Evolutionary conservation across 2,113 vertebrate species (phyloP), one percentile per base, ranked within the genome.

Genomic region (Sebastes schlegelii): DNA sequence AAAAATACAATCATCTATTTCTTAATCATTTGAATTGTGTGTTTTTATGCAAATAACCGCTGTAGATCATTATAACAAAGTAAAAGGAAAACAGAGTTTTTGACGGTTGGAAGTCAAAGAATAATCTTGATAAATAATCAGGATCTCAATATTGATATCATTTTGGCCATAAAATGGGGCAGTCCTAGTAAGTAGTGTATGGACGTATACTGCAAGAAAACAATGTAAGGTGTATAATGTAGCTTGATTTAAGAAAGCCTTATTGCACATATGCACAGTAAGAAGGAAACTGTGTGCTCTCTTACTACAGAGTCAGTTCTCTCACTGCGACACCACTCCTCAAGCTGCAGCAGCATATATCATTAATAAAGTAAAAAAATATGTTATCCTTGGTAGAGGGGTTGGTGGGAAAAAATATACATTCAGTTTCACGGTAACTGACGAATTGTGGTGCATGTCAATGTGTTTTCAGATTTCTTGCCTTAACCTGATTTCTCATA

Each of bases 401-500:
- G 7, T 42, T 51, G 40, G 16, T 1, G 4, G 48, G 4, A 19
- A 55, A 69, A 62, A 42, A 51, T 66, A 2, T 34, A 40, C 1
- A 17, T 60, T 67, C 4, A 8, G 14, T 11, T 79, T 70, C 51
- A 34, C 16, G 43, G 49, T 74, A 77, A 46, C 26, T 0, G 2
- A 40, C 9, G 57, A 54, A 13, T 40, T 65, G 12, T 0, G 4
- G 6, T 26, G 12, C 23, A 12, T 68, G 34, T 66, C 5, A 52
- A 62, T 5, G 3, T 65, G 17, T 68, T 72, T 85, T 65, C 42
- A 19, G 23, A 60, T 79, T 83, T 78, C 55, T 77, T 16, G 57
- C 71, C 60, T 34, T 49, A 57, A 74, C 63, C 76, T 81, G 34
- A 71, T 74, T 81, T 58, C 14, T 65, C 72, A 21, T 51, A 72